Percentiles rank a stretch among this genome's conserved stretches.
Conservation (phyloP, 2,888 invertebrate species). For the Onthophagus sagittarius region DNA sequence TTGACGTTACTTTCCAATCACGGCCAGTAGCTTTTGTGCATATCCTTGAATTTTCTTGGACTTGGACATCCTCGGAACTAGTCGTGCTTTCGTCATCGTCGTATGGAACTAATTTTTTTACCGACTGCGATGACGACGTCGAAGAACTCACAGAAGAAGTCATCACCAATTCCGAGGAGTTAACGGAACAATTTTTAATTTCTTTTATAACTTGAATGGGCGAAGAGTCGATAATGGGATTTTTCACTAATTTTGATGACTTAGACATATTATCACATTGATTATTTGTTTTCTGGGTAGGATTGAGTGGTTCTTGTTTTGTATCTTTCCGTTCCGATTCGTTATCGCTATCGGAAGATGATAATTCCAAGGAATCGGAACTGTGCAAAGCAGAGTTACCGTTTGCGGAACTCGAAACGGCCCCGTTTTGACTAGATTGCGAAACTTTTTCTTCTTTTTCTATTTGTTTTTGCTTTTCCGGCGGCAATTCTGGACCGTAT, state of each 20-base stretch:
- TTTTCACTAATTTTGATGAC: conserved; percentile 10
- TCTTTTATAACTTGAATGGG: background rate
- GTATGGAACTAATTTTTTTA: conserved; percentile 47
- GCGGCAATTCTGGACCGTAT: conserved; percentile 46
- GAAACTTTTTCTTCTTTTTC: background rate
- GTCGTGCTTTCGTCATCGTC: conserved; percentile 46
- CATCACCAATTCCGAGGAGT: too few species aligned
- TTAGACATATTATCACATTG: background rate
- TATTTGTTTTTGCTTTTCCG: conserved; percentile 25
- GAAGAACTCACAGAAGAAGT: conserved; percentile 8
- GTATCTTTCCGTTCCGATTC: conserved; percentile 25
- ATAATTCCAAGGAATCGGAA: conserved; percentile 19
- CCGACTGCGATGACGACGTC: conserved; percentile 16
- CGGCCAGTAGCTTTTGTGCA: conserved; percentile 36
- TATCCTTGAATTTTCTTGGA: conserved; percentile 28
- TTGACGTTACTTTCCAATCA: conserved; percentile 43
- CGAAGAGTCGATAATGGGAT: background rate
- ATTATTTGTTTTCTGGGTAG: conserved; percentile 1
- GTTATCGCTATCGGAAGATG: conserved; percentile 31
- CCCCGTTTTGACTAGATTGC: conserved; percentile 23
- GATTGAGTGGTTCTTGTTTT: conserved; percentile 5
- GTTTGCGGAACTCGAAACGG: conserved; percentile 26
- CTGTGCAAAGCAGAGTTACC: conserved; percentile 23
- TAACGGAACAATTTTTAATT: background rate
- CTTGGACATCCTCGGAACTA: conserved; percentile 14